A percentile compares a stretch with the other conserved stretches of the same genome.
Conservation (phyloP, 2,888 invertebrate species). For the Andrena praecox region DNA sequence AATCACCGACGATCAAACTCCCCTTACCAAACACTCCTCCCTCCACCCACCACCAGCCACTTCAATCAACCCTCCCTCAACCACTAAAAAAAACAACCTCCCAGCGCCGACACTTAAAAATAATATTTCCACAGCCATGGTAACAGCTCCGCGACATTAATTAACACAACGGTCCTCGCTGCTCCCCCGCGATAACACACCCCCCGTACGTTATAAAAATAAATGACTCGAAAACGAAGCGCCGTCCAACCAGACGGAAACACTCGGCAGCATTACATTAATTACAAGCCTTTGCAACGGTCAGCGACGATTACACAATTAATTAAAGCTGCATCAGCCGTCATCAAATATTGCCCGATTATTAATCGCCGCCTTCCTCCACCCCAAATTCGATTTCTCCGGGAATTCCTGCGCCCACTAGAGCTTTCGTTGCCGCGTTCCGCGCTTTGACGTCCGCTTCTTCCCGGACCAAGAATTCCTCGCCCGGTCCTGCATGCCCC, state of each 20-base stretch:
- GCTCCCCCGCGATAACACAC: not conserved
- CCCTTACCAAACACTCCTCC: too few species aligned
- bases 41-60: not conserved
- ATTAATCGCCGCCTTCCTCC: not conserved
- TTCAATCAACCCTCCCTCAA: not conserved
- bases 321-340: not conserved
- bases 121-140: not conserved
- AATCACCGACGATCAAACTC: too few species aligned
- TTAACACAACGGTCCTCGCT: not conserved
- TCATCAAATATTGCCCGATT: not conserved
- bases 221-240: not conserved
- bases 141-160: not conserved
- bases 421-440: not conserved
- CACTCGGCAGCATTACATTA: not conserved
- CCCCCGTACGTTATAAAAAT: not conserved
- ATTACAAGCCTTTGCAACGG: not conserved
- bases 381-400: not conserved
- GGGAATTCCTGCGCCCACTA: not conserved
- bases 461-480: too few species aligned
- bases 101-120: not conserved
- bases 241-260: not conserved
- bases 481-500: not conserved
- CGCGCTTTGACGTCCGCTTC: not conserved
- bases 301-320: not conserved
- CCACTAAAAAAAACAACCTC: not conserved